These are phyloP conservation scores for Lamellibrachia luymesi DNA, from an alignment of 1,140 invertebrate species.

Conservation along the genomic window DNA sequence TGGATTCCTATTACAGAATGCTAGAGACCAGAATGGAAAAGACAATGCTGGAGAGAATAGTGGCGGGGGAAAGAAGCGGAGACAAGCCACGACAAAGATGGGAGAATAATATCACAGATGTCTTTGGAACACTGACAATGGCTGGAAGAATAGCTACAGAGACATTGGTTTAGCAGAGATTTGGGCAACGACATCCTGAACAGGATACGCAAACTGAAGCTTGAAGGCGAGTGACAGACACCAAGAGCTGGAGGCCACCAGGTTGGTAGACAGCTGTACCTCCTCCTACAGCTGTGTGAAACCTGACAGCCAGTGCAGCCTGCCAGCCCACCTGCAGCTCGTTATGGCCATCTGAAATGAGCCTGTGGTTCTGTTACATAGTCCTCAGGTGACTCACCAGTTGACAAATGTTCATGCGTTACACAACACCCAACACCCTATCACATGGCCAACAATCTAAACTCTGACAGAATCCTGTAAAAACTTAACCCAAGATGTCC, in stretches of 20 bases:
- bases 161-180: background rate
- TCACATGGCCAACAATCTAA: background rate
- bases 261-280: background rate
- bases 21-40: too few species aligned
- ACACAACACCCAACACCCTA: background rate
- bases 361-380: background rate
- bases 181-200: too few species aligned
- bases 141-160: background rate
- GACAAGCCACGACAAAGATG: too few species aligned
- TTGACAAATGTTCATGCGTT: background rate
- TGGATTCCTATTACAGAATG: too few species aligned
- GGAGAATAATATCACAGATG: too few species aligned
- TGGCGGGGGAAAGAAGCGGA: too few species aligned
- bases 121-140: too few species aligned
- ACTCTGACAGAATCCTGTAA: background rate
- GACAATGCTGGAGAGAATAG: too few species aligned
- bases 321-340: background rate
- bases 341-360: background rate
- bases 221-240: background rate
- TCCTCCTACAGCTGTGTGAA: background rate
- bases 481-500: background rate
- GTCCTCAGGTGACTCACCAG: background rate
- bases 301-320: background rate
- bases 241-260: background rate
- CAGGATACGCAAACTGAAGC: too few species aligned